Conservation (phyloP, 2,888 invertebrate genomes). For the Tillus elongatus region DNA sequence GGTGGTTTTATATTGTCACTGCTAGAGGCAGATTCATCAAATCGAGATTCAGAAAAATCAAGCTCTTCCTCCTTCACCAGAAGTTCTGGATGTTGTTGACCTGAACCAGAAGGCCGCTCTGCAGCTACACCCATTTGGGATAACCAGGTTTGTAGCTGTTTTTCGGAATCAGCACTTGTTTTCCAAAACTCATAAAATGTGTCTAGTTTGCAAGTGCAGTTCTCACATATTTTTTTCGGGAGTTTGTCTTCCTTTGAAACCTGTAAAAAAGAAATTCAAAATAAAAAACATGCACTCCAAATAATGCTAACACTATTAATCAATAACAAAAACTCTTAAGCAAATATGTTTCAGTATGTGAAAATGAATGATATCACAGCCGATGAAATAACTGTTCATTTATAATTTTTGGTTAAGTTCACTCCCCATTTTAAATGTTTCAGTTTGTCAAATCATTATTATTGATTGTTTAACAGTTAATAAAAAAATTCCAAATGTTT, state of each 20-base stretch:
- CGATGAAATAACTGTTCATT: too few relatives aligned
- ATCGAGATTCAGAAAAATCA: not conserved
- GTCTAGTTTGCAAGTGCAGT: conserved; percentile 57
- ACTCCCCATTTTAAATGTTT: too few relatives aligned
- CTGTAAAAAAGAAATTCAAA: conserved; percentile 37
- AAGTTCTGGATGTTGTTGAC: not conserved
- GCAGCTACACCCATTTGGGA: conserved; percentile 17
- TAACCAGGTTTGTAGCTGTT: conserved; percentile 32
- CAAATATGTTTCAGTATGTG: too few relatives aligned
- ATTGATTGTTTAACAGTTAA: too few relatives aligned
- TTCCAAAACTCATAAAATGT: conserved; percentile 60
- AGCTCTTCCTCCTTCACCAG: not conserved
- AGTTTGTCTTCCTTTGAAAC: conserved; percentile 53
- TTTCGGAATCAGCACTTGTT: conserved; percentile 54
- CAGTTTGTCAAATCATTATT: too few relatives aligned
- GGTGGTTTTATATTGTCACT: conserved; percentile 25
- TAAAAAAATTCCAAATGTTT: too few relatives aligned
- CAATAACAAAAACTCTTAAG: too few relatives aligned
- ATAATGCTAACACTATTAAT: too few relatives aligned
- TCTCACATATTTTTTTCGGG: conserved; percentile 58
- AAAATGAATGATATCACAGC: too few relatives aligned
- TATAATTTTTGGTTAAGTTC: too few relatives aligned
- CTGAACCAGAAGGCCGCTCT: conserved; percentile 6
- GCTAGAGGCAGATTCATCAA: conserved; percentile 11
- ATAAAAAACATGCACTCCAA: too few relatives aligned